Evolutionary conservation across 2,113 vertebrate species (phyloP).

Genomic region (Cinclus cinclus): DNA sequence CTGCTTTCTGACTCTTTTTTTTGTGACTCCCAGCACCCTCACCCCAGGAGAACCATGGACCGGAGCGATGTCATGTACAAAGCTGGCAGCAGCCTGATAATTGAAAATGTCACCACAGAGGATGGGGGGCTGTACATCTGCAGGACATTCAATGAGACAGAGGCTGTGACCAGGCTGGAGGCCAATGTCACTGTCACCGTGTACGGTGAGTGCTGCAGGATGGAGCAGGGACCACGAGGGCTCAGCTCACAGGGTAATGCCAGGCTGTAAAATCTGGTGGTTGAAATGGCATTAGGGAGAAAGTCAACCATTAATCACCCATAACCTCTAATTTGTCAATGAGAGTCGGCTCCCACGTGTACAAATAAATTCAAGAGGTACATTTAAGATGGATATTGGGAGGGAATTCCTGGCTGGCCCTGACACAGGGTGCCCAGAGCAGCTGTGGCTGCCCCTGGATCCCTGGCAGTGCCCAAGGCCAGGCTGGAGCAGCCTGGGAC

Average conservation of each 20-base stretch:
- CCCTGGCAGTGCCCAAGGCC: not conserved
- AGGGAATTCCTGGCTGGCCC: fast-evolving
- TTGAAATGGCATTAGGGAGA: not conserved
- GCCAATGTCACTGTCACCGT: constrained; percentile 69
- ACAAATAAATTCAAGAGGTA: not conserved
- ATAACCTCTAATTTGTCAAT: not conserved
- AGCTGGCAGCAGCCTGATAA: constrained; percentile 59
- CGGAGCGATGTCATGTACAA: fast-evolving
- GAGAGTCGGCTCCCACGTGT: not conserved
- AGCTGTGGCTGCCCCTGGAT: not conserved
- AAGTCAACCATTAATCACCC: not conserved
- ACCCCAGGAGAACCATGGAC: not conserved
- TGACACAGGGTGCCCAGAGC: not conserved
- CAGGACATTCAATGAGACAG: constrained; percentile 33
- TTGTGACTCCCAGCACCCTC: constrained; percentile 4
- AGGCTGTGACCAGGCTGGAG: constrained; percentile 3
- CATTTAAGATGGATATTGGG: not conserved
- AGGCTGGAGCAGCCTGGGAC: not conserved
- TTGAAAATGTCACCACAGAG: constrained; percentile 78
- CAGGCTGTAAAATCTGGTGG: not conserved
- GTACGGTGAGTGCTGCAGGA: constrained; percentile 71
- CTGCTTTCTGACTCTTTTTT: not conserved
- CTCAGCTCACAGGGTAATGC: not conserved
- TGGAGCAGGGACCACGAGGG: not conserved
- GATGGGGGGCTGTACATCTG: constrained; percentile 81